Evolutionary conservation across 1,140 invertebrate genomes (phyloP), one percentile per base, ranked within the genome.

Genomic region (Cecropterus lyciades): DNA sequence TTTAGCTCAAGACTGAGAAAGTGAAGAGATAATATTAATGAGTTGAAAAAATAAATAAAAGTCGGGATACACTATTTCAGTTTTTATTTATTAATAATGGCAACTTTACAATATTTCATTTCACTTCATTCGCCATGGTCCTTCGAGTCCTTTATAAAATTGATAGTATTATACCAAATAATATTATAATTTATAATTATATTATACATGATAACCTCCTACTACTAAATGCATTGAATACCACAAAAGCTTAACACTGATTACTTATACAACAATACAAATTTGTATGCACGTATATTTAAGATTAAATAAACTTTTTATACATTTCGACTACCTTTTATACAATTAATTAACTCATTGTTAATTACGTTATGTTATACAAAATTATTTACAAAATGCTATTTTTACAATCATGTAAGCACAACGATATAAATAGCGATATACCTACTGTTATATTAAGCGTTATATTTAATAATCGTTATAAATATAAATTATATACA

Each of bases 101-200:
- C 56, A 60, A 60, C 52, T 67, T 69, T 69, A 51, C 70, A n/a
- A n/a, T n/a, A 49, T 15, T 52, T 51, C 49, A 42, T 70, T 65
- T 69, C 43, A 20, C 56, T 73, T 65, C 65, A 73, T 74, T 74
- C 72, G 71, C 79, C 72, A 76, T 73, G 77, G 71, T 79, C 67
- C 69, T 43, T 63, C 15, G 30, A 63, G 60, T 64, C 48, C 27
- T 67, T 65, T 64, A 69, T 30, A 68, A 69, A 68, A 63, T 46
- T 49, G 13, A 68, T 33, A 45, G 30, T 49, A 63, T 65, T 48
- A 64, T 65, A 65, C 69, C 52, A 71, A 69, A 71, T 59, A 67
- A 71, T 67, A 72, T 60, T 65, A 66, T 49, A 65, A 55, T 66
- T 27, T 10, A 33, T 65, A 55, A 67, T 68, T 11, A 59, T 46